phyloP scores from a whole-genome alignment of 2,113 vertebrate species.

The Gallinago paraguaiae region DNA sequence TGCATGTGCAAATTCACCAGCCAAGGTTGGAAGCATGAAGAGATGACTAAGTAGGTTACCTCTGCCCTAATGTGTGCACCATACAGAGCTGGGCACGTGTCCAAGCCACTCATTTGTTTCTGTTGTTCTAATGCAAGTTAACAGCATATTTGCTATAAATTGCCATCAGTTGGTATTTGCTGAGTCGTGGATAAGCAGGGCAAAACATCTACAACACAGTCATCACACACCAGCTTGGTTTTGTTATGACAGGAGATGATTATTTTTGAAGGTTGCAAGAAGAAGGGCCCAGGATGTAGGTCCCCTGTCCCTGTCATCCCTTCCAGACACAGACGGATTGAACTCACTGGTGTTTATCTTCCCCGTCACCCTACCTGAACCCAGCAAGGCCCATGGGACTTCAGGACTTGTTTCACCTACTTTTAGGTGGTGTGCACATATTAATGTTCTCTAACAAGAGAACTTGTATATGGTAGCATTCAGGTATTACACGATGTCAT shows the following conservation, averaged over 20 bases:
- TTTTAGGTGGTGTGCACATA: neutral
- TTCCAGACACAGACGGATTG: neutral
- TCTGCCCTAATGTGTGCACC: neutral
- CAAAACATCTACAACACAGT: neutral
- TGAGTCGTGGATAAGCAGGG: neutral
- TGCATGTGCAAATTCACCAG: neutral
- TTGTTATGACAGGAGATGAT: neutral
- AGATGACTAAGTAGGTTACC: neutral
- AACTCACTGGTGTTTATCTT: neutral
- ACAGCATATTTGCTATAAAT: neutral
- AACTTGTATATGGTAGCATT: neutral
- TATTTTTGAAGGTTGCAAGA: neutral
- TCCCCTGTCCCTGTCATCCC: neutral
- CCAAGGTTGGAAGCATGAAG: neutral
- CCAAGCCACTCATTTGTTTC: neutral
- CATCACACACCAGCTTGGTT: neutral
- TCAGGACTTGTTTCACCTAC: neutral
- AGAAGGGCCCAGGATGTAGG: fast-evolving
- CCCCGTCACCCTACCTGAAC: neutral
- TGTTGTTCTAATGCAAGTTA: neutral
- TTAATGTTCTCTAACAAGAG: neutral
- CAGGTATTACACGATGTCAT: neutral
- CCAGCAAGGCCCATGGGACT: neutral
- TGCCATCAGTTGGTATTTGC: neutral
- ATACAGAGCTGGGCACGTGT: neutral